These are phyloP conservation scores for Calliopum simillimum DNA, from an alignment of 2,888 invertebrate species.

Conservation along the genomic window DNA sequence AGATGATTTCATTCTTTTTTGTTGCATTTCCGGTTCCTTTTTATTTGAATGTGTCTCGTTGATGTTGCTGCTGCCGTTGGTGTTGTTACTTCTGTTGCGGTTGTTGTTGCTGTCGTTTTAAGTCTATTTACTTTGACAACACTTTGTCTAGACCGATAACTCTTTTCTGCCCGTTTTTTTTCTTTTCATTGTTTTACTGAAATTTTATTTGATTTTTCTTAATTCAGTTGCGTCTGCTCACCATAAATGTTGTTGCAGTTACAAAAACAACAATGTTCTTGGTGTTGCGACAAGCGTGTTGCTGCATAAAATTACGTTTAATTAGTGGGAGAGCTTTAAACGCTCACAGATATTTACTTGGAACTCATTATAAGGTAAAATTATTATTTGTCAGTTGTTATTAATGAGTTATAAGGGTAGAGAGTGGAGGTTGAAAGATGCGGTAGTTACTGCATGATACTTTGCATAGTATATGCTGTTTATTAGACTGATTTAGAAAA, in stretches of 20 bases:
- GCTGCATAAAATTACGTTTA: slow-evolving; percentile 37
- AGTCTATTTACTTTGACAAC: slow-evolving; percentile 38
- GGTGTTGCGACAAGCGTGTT: neutral
- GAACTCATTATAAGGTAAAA: neutral
- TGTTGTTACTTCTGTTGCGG: neutral
- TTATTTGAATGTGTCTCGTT: slow-evolving; percentile 2
- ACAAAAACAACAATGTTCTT: slow-evolving; percentile 14
- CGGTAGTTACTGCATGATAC: too few species aligned
- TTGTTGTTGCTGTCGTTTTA: slow-evolving; percentile 16
- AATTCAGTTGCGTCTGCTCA: neutral
- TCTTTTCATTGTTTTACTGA: neutral
- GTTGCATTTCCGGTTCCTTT: neutral
- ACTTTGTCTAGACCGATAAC: slow-evolving; percentile 43
- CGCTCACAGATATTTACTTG: too few species aligned
- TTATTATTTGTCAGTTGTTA: neutral
- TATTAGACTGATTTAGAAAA: too few species aligned
- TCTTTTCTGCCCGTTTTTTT: slow-evolving; percentile 24
- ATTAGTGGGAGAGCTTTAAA: slow-evolving; percentile 18
- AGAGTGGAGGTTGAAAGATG: too few species aligned
- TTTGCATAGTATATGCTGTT: too few species aligned
- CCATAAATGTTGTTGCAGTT: neutral
- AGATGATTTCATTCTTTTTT: neutral
- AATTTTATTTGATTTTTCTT: neutral
- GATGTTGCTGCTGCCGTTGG: neutral
- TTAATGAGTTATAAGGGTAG: neutral